A percentile compares a stretch with the other conserved stretches of the same genome.
Evolutionary conservation across 2,888 invertebrate species (phyloP).

Genomic region (Caenorhabditis panamensis): DNA sequence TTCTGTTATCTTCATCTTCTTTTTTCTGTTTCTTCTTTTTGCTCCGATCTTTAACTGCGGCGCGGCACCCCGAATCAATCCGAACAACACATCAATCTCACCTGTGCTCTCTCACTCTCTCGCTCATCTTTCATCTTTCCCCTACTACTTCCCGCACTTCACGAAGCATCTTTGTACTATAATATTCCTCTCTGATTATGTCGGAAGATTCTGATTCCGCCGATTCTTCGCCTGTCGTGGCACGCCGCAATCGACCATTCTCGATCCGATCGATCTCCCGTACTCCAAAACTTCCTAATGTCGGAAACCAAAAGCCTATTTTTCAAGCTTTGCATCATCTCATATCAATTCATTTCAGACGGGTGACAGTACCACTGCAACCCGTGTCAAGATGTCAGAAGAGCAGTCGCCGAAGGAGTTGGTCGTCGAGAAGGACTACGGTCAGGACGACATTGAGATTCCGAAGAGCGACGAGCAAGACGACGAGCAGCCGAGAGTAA

Average conservation of each 20-base stretch:
- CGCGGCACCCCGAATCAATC: slow-evolving; percentile 38
- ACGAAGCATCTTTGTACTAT: slow-evolving; percentile 3
- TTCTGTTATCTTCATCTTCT: slow-evolving; percentile 45
- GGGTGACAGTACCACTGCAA: slow-evolving; percentile 41
- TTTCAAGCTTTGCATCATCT: background rate
- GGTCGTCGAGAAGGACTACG: slow-evolving; percentile 47
- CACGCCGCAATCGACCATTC: slow-evolving; percentile 52
- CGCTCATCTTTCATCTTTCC: slow-evolving; percentile 19
- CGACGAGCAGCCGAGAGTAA: slow-evolving; percentile 47
- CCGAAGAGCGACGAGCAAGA: slow-evolving; percentile 38
- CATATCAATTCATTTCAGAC: slow-evolving; percentile 23
- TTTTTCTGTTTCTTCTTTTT: slow-evolving; percentile 38
- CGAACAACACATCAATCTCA: slow-evolving; percentile 58
- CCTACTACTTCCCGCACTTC: background rate
- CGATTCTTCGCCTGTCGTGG: slow-evolving; percentile 46
- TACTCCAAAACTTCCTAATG: slow-evolving; percentile 29
- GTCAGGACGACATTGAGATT: slow-evolving; percentile 53
- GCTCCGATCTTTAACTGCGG: slow-evolving; percentile 9
- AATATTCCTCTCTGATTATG: slow-evolving; percentile 13
- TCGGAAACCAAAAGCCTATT: too few relatives aligned
- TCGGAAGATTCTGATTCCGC: slow-evolving; percentile 48
- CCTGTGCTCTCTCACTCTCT: slow-evolving; percentile 29
- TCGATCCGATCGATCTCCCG: slow-evolving; percentile 46
- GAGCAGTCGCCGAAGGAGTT: slow-evolving; percentile 48
- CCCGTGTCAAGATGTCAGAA: slow-evolving; percentile 50